Evolutionary conservation across 2,797 vertebrate species (phyloP).

Genomic region (Pygocentrus nattereri): DNA sequence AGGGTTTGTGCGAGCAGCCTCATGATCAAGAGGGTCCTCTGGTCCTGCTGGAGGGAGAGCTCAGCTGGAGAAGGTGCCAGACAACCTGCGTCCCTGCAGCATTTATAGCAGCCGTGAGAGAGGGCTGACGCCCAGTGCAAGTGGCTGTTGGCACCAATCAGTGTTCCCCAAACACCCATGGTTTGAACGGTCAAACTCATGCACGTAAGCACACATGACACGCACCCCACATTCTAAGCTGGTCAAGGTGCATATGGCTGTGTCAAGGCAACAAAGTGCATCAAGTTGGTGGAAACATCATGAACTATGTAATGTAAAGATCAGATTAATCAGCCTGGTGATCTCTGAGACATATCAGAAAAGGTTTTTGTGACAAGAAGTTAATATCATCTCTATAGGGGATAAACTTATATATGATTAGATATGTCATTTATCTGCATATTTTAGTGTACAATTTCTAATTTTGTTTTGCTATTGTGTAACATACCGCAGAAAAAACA

Average conservation of each 20-base stretch:
- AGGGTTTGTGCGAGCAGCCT: slow-evolving; percentile 65
- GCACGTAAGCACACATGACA: slow-evolving; percentile 21
- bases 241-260: slow-evolving; percentile 51
- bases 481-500: too few relatives aligned
- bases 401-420: too few relatives aligned
- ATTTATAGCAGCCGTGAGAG: slow-evolving; percentile 51
- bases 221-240: slow-evolving; percentile 20
- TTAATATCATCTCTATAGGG: too few relatives aligned
- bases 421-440: too few relatives aligned
- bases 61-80: slow-evolving; percentile 50
- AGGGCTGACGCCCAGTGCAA: slow-evolving; percentile 15
- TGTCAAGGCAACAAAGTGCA: neutral
- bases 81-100: neutral
- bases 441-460: too few relatives aligned
- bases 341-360: neutral
- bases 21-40: slow-evolving; percentile 66
- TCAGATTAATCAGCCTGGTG: neutral
- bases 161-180: slow-evolving; percentile 26
- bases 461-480: too few relatives aligned
- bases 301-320: slow-evolving; percentile 18
- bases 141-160: slow-evolving; percentile 16
- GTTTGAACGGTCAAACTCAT: slow-evolving; percentile 29
- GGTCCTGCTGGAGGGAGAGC: slow-evolving; percentile 41
- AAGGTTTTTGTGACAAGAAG: too few relatives aligned
- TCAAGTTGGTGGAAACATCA: neutral